phyloP scores from a whole-genome alignment of 2,888 invertebrate species.

The Himalopsyche kuldschensis region DNA sequence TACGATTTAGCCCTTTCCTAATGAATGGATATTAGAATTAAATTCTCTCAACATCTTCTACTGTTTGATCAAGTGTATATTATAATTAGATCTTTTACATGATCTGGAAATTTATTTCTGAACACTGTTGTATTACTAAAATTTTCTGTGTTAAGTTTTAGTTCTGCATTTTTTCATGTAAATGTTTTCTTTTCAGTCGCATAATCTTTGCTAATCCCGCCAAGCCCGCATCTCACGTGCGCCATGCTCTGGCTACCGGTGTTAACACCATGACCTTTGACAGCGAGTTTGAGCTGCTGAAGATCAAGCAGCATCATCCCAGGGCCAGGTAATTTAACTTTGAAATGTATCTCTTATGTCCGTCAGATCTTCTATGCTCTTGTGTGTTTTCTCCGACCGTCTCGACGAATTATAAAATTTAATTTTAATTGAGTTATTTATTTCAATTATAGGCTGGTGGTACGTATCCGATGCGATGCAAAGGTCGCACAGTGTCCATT shows the following conservation, averaged over 20 bases:
- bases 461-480: slow-evolving; percentile 89
- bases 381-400: neutral
- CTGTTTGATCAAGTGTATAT: too few species aligned
- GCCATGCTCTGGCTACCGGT: slow-evolving; percentile 74
- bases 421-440: neutral
- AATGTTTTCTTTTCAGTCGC: slow-evolving; percentile 47
- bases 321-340: slow-evolving; percentile 54
- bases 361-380: neutral
- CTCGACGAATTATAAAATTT: neutral
- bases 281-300: slow-evolving; percentile 88
- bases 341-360: neutral
- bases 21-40: too few species aligned
- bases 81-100: too few species aligned
- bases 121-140: too few species aligned
- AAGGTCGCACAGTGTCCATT: slow-evolving; percentile 82
- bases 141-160: neutral
- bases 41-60: too few species aligned
- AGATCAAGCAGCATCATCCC: slow-evolving; percentile 82
- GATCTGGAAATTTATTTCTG: too few species aligned
- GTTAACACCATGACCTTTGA: slow-evolving; percentile 91
- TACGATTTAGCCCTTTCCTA: neutral
- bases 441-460: slow-evolving; percentile 66
- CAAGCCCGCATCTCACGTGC: slow-evolving; percentile 88
- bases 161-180: neutral
- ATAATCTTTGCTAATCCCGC: slow-evolving; percentile 97